Base-by-base conservation (phyloP, 2,113 vertebrate genomes). In the Microcebus jonahi region DNA sequence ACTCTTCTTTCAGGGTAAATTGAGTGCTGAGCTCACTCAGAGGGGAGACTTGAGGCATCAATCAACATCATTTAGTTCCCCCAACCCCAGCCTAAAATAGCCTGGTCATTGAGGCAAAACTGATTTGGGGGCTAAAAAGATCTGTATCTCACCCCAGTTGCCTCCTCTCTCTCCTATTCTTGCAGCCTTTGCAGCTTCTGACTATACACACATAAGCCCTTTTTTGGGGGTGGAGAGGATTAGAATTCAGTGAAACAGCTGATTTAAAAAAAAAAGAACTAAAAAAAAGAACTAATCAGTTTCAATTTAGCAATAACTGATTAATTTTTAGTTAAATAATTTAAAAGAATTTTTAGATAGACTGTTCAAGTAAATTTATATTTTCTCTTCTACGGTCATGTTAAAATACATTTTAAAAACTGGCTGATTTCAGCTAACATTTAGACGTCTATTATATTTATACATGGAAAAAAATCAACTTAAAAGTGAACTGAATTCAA, bases 241-340 rank as follows among this genome's bases (percentile, higher is more conserved):
- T 93, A 98, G 83, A 97, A 97, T 90, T 97, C 95, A 96, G 79
- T 93, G 70, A 81, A 94, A 97, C 87, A 96, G 76, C 83, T 97
- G 90, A 96, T 94, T 96, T 85, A 84, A 23, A 23, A 97, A 94
- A 96, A 94, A 96, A 63, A 63, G 25, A 29, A 63, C 25, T 29
- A 63, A 63, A 63, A 29, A 57, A 92, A 92, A 85, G 48, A 70
- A 94, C 21, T 7, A 67, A 89, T 80, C n/a, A 87, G 68, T 95
- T 95, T 92, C 87, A 75, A 80, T 48, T 87, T 84, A 93, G 55
- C 85, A 97, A 82, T 95, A 92, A 75, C 79, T 90, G 70, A 25
- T 71, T 87, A n/a, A 53, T n/a, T 93, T 76, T 95, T 53, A 95
- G 90, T 80, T 96, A 65, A 76, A 75, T 86, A 79, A 84, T 68